These are phyloP conservation scores for Vidua chalybeata DNA, from an alignment of 2,113 vertebrate species.

Conservation along the genomic window DNA sequence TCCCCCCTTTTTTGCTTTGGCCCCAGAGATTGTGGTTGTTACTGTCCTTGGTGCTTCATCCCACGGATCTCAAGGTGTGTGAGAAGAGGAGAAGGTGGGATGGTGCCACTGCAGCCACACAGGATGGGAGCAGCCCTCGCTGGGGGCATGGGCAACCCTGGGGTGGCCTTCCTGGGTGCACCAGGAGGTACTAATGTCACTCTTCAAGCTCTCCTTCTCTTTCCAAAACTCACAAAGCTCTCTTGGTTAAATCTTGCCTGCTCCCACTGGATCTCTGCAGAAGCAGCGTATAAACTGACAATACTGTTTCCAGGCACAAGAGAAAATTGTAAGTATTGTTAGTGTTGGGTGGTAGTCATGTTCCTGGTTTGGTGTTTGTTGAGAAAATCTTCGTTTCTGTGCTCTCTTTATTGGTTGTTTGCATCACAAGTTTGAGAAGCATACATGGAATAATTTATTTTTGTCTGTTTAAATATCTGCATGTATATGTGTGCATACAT, in stretches of 20 bases:
- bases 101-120: not conserved
- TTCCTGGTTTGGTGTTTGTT: not conserved
- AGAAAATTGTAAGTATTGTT: conserved; percentile 38
- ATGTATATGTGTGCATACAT: not conserved
- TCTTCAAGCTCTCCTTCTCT: not conserved
- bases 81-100: not conserved
- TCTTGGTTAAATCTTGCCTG: not conserved
- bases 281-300: not conserved
- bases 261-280: conserved; percentile 5
- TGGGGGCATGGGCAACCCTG: not conserved
- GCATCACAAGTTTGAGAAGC: not conserved
- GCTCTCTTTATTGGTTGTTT: not conserved
- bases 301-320: not conserved
- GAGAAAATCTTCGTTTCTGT: not conserved
- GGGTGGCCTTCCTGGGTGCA: not conserved
- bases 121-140: not conserved
- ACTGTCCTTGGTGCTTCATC: not conserved
- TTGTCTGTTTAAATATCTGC: not conserved
- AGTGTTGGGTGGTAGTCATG: not conserved
- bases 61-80: not conserved
- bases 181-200: not conserved
- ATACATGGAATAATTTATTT: not conserved
- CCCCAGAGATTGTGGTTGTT: not conserved
- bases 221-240: not conserved
- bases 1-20: not conserved